Evolutionary conservation across 1,140 invertebrate genomes (phyloP).

Genomic region (Heliconius nattereri): DNA sequence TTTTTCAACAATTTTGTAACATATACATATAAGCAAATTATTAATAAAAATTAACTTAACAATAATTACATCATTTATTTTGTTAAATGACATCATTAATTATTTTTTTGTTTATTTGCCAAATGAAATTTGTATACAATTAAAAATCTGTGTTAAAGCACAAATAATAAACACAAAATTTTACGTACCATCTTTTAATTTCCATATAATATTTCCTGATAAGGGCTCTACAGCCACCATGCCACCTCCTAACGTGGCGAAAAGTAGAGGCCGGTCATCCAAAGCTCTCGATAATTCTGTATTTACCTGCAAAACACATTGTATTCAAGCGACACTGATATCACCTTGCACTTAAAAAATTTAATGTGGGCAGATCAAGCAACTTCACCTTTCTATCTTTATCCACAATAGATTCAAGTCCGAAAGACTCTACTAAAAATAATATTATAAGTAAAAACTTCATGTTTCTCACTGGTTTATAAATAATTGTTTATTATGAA

Average conservation of each 20-base stretch:
- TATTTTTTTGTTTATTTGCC: background rate
- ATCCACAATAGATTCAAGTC: constrained; percentile 56
- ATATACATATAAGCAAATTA: too few relatives aligned
- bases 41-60: background rate
- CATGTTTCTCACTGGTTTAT: constrained; percentile 47
- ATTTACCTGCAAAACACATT: constrained; percentile 77
- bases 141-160: background rate
- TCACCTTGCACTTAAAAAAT: constrained; percentile 51
- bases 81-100: background rate
- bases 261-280: constrained; percentile 88
- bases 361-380: constrained; percentile 41
- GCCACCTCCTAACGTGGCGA: constrained; percentile 95
- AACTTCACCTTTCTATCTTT: constrained; percentile 67
- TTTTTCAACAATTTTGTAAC: too few relatives aligned
- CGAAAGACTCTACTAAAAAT: constrained; percentile 56
- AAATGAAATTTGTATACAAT: background rate
- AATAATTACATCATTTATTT: background rate
- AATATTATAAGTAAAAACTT: constrained; percentile 58
- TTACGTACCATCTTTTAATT: constrained; percentile 90
- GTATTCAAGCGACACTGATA: constrained; percentile 40
- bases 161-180: background rate
- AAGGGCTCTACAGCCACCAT: constrained; percentile 92
- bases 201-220: constrained; percentile 93
- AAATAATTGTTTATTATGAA: constrained; percentile 4
- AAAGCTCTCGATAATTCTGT: constrained; percentile 85